Percentiles rank a stretch among this genome's conserved stretches.
Evolutionary conservation across 1,140 invertebrate species (phyloP).

Genomic region (Varroa destructor): DNA sequence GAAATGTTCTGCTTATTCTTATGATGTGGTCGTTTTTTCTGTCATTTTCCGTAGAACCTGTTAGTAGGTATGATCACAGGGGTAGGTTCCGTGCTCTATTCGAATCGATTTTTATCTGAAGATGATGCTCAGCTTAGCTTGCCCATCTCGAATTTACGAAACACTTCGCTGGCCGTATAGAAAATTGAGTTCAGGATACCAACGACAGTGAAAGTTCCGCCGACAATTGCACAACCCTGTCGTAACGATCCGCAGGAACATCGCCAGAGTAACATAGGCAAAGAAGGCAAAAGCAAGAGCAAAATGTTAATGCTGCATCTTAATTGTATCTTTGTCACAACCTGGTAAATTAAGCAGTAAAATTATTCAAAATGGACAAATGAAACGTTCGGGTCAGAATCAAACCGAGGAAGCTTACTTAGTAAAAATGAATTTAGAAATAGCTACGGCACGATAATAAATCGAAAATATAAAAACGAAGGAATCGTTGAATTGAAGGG

Average conservation of each 20-base stretch:
- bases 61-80: too few species aligned
- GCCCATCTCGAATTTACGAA: conserved; percentile 47
- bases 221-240: conserved; percentile 54
- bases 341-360: neutral
- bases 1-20: too few species aligned
- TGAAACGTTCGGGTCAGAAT: too few species aligned
- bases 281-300: neutral
- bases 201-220: conserved; percentile 55
- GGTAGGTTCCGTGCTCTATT: neutral
- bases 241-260: conserved; percentile 29
- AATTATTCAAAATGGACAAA: neutral
- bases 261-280: neutral
- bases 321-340: neutral
- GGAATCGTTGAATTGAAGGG: too few species aligned
- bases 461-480: too few species aligned
- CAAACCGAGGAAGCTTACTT: too few species aligned
- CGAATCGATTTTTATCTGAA: neutral
- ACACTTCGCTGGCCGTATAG: conserved; percentile 49
- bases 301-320: conserved; percentile 17
- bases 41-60: too few species aligned
- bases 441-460: too few species aligned
- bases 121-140: conserved; percentile 40
- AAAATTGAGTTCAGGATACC: conserved; percentile 51
- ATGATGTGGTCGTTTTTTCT: too few species aligned
- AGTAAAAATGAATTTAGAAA: too few species aligned